Evolutionary conservation across 2,888 invertebrate genomes (phyloP).

Genomic region (Ophion costatus): DNA sequence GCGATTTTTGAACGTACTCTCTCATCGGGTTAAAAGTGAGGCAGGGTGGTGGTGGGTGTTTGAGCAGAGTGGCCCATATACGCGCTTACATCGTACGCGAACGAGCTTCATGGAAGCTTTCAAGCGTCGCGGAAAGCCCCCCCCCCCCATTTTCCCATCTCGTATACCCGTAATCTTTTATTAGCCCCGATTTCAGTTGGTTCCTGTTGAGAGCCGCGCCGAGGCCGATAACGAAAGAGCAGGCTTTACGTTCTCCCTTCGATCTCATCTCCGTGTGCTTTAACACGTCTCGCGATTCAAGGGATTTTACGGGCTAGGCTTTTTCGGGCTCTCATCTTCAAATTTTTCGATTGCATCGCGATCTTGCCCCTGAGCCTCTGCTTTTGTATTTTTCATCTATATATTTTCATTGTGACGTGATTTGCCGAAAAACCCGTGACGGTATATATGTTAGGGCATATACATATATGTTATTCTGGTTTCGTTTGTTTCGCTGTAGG

Average conservation of each 20-base stretch:
- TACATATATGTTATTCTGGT: too few species aligned
- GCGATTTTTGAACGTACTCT: too few species aligned
- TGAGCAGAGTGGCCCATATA: not conserved
- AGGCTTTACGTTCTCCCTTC: constrained; percentile 13
- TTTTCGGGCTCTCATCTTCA: not conserved
- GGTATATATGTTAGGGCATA: too few species aligned
- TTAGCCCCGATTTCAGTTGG: constrained; percentile 52
- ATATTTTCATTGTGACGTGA: too few species aligned
- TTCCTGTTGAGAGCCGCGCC: constrained; percentile 43
- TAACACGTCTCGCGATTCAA: constrained; percentile 16
- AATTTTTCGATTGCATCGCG: not conserved
- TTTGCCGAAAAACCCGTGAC: too few species aligned
- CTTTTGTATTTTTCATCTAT: too few species aligned
- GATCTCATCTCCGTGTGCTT: constrained; percentile 20
- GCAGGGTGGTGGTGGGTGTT: not conserved
- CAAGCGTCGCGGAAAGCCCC: constrained; percentile 43
- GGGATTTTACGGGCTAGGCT: not conserved
- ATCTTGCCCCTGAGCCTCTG: too few species aligned
- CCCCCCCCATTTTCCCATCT: constrained; percentile 26
- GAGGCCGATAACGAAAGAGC: constrained; percentile 5
- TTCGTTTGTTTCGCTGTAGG: too few species aligned
- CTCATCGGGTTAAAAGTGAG: not conserved
- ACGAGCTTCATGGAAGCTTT: constrained; percentile 31
- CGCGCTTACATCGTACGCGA: not conserved
- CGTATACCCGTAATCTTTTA: constrained; percentile 53